Conservation (phyloP, 2,113 vertebrate genomes). For the Cinclus cinclus region DNA sequence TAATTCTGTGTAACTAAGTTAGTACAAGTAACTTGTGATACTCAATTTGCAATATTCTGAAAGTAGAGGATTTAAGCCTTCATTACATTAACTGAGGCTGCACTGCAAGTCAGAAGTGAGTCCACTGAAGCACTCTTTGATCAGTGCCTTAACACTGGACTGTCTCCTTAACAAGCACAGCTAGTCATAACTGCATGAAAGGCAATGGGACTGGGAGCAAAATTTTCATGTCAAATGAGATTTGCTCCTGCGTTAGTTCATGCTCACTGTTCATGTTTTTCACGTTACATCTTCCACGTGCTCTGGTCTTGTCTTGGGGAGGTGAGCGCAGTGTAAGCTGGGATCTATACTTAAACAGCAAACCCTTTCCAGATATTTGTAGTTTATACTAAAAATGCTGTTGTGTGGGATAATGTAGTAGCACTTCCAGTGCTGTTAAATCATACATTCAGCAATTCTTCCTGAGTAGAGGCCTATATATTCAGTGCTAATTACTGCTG, state of each 20-base stretch:
- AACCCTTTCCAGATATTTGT: neutral
- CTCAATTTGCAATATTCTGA: neutral
- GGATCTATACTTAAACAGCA: neutral
- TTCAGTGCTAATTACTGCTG: slow-evolving; percentile 52
- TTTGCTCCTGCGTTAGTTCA: neutral
- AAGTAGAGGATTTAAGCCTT: neutral
- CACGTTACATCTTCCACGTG: neutral
- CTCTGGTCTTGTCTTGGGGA: neutral
- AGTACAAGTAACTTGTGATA: neutral
- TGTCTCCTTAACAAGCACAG: neutral
- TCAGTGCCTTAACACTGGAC: neutral
- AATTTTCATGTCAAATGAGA: neutral
- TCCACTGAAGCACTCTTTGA: neutral
- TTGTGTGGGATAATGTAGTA: neutral
- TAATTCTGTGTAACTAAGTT: neutral
- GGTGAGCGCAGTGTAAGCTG: neutral
- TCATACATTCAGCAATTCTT: slow-evolving; percentile 63
- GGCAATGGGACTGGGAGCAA: neutral
- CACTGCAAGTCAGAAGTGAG: neutral
- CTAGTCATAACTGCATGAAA: neutral
- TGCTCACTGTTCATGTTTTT: neutral
- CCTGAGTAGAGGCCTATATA: slow-evolving; percentile 12
- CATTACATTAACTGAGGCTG: neutral
- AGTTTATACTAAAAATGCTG: slow-evolving; percentile 26
- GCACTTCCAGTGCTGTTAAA: slow-evolving; percentile 28